Evolutionary conservation across 2,888 invertebrate species (phyloP).

Genomic region (Neoascia interrupta): DNA sequence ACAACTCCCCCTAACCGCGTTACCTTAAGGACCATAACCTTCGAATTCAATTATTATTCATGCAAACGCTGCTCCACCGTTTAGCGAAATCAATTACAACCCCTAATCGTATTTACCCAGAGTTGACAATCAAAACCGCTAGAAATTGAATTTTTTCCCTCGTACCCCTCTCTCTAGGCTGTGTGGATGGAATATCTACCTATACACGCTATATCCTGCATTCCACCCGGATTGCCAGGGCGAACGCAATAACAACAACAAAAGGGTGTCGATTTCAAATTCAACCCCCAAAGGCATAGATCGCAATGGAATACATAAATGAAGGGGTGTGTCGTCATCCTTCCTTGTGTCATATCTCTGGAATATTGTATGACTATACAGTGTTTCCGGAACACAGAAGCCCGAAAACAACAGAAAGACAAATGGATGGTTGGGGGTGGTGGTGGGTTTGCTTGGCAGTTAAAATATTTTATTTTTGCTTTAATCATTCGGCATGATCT

Average conservation of each 20-base stretch:
- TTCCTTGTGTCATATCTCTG: slow-evolving; percentile 12
- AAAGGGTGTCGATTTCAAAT: slow-evolving; percentile 67
- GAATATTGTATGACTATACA: slow-evolving; percentile 23
- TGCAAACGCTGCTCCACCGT: slow-evolving; percentile 68
- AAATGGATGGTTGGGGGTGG: slow-evolving; percentile 43
- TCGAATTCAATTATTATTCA: slow-evolving; percentile 69
- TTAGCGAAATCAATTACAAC: slow-evolving; percentile 69
- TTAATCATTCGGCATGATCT: slow-evolving; percentile 67
- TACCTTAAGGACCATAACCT: slow-evolving; percentile 56
- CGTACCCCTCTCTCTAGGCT: not conserved
- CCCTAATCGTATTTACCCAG: slow-evolving; percentile 68
- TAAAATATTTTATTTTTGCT: slow-evolving; percentile 68
- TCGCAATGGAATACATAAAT: slow-evolving; percentile 52
- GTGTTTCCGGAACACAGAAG: slow-evolving; percentile 21
- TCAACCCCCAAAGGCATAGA: slow-evolving; percentile 56
- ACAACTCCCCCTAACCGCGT: slow-evolving; percentile 45
- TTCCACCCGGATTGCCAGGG: slow-evolving; percentile 10
- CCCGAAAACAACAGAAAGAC: slow-evolving; percentile 20
- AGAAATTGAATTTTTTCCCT: slow-evolving; percentile 34
- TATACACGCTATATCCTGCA: slow-evolving; percentile 1
- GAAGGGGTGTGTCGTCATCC: slow-evolving; percentile 63
- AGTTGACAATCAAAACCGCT: slow-evolving; percentile 68
- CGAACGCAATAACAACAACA: slow-evolving; percentile 47
- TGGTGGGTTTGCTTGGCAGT: slow-evolving; percentile 64
- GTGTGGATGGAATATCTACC: slow-evolving; percentile 12